Evolutionary conservation across 2,888 invertebrate genomes (phyloP), one percentile per base, ranked within the genome.

Genomic region (Sarcophaga rosellei): DNA sequence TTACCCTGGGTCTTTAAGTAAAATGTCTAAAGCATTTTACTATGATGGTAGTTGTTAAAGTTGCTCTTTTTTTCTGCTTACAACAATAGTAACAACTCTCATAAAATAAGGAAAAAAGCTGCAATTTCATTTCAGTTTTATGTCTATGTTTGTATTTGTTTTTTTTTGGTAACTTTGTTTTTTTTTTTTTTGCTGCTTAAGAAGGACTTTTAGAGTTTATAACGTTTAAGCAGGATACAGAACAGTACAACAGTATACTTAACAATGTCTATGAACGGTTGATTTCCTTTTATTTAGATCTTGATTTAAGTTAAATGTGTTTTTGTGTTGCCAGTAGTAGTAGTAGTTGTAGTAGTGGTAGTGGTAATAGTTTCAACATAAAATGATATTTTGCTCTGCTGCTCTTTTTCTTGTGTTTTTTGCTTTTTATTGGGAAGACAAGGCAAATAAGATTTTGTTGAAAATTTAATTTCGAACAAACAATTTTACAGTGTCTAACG

Each of bases 231-330:
- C 68, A 68, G 77, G 73, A 85, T 85, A 53, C 62, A 23, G 53
- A 57, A 53, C 53, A 63, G 45, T 63, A n/a, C n/a, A 47, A 65
- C 75, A 73, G 53, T 70, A 76, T 61, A 78, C 65, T 81, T 85
- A 75, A 81, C 81, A 86, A 86, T 86, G 84, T 86, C 86, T 84
- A 82, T 86, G 86, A 78, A 86, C 86, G 86, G 84, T 86, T 86
- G 86, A 86, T 86, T 86, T 86, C 74, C 86, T 86, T 86, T 86
- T 86, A 86, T 86, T 86, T 86, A 81, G 84, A 86, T 86, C 86
- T 84, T 86, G 86, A 86, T 86, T 86, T 81, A 86, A 86, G 86
- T 86, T 75, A 81, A 84, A 84, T 70, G 83, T 81, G 80, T 86
- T 81, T 47, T 79, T 79, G 15, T 73, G 25, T 47, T 47, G 4